Evolutionary conservation across 1,140 invertebrate species (phyloP).

Genomic region (Phortica variegata): DNA sequence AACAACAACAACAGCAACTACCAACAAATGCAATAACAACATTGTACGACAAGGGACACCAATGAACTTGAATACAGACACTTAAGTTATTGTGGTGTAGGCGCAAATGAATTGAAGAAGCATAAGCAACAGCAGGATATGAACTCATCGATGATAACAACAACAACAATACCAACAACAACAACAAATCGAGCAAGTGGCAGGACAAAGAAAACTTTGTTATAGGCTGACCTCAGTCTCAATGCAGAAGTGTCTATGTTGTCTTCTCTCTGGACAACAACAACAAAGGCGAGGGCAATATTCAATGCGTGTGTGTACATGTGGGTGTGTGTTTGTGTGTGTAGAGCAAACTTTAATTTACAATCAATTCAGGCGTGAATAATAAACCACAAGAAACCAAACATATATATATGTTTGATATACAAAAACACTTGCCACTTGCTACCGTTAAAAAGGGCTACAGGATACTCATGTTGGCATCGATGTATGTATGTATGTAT

Average conservation of each 20-base stretch:
- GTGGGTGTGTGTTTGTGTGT: background rate
- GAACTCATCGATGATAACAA: constrained; percentile 14
- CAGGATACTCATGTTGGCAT: too few relatives aligned
- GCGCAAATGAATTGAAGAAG: too few relatives aligned
- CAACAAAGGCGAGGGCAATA: constrained; percentile 2
- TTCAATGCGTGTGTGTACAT: background rate
- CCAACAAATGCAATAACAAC: constrained; percentile 5
- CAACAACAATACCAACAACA: constrained; percentile 8
- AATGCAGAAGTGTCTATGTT: constrained; percentile 26
- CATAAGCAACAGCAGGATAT: constrained; percentile 22
- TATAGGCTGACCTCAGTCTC: constrained; percentile 54
- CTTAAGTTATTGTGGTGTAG: too few relatives aligned
- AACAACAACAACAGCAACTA: background rate
- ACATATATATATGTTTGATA: constrained; percentile 19
- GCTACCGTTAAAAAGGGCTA: too few relatives aligned
- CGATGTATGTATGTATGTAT: too few relatives aligned
- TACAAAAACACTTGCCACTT: constrained; percentile 21
- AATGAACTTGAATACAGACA: too few relatives aligned
- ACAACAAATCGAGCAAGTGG: background rate
- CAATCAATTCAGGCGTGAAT: constrained; percentile 57
- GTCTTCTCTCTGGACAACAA: constrained; percentile 1
- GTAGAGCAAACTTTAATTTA: constrained; percentile 53
- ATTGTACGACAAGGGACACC: constrained; percentile 22
- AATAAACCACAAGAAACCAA: constrained; percentile 57
- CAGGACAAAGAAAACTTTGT: constrained; percentile 45